Percentiles rank a stretch among this genome's conserved stretches.
These are phyloP conservation scores for Microplitis manilae DNA, from an alignment of 2,888 invertebrate genomes.

Conservation along the genomic window DNA sequence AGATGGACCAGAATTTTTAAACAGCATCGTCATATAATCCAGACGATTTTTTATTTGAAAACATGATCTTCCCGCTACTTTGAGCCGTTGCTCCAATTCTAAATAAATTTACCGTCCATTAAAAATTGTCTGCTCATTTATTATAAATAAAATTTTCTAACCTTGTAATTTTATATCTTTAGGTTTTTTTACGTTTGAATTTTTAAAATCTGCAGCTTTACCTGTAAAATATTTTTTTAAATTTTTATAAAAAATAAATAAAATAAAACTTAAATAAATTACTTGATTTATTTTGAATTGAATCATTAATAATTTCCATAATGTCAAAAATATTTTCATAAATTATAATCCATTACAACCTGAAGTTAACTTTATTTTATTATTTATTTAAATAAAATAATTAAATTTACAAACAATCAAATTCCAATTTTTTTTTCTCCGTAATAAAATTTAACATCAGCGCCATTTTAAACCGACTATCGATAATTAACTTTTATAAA, in stretches of 20 bases:
- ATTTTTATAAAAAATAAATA: neutral
- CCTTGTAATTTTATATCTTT: slow-evolving; percentile 38
- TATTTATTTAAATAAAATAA: neutral
- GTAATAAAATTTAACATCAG: neutral
- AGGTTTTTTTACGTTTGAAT: neutral
- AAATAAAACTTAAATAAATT: neutral
- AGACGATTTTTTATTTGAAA: slow-evolving; percentile 70
- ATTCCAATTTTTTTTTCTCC: too few species aligned
- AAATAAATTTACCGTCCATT: slow-evolving; percentile 15
- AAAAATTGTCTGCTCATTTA: neutral
- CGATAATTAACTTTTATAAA: neutral
- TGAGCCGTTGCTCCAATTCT: slow-evolving; percentile 71
- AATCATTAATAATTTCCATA: slow-evolving; percentile 13
- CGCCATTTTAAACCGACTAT: neutral
- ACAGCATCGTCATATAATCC: slow-evolving; percentile 71
- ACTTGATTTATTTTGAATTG: neutral
- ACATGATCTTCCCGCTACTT: slow-evolving; percentile 70
- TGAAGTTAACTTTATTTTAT: neutral
- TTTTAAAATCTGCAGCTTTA: neutral
- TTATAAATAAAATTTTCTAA: slow-evolving; percentile 35
- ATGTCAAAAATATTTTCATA: slow-evolving; percentile 21
- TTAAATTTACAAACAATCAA: too few species aligned
- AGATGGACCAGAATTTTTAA: slow-evolving; percentile 54
- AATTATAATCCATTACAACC: neutral
- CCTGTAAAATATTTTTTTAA: neutral